A percentile compares a stretch with the other conserved stretches of the same genome.
phyloP scores from a whole-genome alignment of 2,113 vertebrate species.

The Myodes glareolus region DNA sequence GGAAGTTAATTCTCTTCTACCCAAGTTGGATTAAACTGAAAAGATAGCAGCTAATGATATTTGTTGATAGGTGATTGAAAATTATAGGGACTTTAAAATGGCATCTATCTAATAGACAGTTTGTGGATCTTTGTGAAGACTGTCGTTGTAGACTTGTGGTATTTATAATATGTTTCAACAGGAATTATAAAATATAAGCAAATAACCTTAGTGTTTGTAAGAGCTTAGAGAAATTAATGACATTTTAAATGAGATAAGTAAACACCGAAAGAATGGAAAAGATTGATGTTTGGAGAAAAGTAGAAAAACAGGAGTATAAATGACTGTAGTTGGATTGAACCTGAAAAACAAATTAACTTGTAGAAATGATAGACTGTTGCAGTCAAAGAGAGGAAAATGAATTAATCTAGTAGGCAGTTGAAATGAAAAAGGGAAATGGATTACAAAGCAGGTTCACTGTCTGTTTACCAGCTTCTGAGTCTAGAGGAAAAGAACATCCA shows the following conservation, averaged over 20 bases:
- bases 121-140: not conserved
- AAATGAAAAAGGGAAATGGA: not conserved
- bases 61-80: not conserved
- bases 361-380: not conserved
- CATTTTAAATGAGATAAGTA: not conserved
- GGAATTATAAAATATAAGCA: not conserved
- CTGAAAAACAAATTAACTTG: not conserved
- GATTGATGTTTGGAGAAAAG: not conserved
- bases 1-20: not conserved
- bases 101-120: too few species aligned
- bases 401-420: not conserved
- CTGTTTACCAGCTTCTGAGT: not conserved
- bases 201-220: not conserved
- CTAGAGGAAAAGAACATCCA: not conserved
- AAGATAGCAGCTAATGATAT: too few species aligned
- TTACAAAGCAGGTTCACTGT: not conserved
- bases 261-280: not conserved
- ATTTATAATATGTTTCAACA: not conserved
- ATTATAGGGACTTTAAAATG: not conserved
- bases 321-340: not conserved
- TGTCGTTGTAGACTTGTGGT: not conserved
- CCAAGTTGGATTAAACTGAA: fast-evolving
- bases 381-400: not conserved
- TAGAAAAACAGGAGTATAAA: not conserved
- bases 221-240: not conserved